A percentile compares a stretch with the other conserved stretches of the same genome.
Conservation (phyloP, 1,140 invertebrate genomes). For the Mylabris phalerata region DNA sequence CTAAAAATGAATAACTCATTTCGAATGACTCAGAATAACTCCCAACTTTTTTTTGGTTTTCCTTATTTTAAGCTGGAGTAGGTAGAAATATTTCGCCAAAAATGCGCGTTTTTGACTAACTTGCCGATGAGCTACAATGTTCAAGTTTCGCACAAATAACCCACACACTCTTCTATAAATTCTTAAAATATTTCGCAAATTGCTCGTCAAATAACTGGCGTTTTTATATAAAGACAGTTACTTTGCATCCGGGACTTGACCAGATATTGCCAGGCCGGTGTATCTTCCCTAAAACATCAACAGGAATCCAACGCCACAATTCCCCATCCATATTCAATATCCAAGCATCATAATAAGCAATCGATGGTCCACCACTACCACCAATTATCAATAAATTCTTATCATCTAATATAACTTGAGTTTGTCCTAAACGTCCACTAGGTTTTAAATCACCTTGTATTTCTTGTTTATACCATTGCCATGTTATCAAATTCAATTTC, state of each 20-base stretch:
- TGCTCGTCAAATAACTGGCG: too few relatives aligned
- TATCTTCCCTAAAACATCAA: slow-evolving; percentile 67
- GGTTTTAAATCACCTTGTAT: slow-evolving; percentile 60
- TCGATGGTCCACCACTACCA: slow-evolving; percentile 51
- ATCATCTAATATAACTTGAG: slow-evolving; percentile 66
- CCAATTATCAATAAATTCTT: slow-evolving; percentile 68
- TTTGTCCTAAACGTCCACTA: slow-evolving; percentile 80
- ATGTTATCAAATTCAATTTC: slow-evolving; percentile 74
- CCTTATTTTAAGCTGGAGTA: too few relatives aligned
- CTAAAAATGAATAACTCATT: too few relatives aligned
- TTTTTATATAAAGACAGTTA: slow-evolving; percentile 33
- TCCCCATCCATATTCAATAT: slow-evolving; percentile 55
- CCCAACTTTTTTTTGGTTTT: too few relatives aligned
- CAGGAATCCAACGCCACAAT: slow-evolving; percentile 74
- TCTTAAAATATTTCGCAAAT: too few relatives aligned
- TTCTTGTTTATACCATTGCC: slow-evolving; percentile 69
- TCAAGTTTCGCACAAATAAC: too few relatives aligned
- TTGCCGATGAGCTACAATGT: too few relatives aligned
- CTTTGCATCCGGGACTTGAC: slow-evolving; percentile 87
- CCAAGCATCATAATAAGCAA: slow-evolving; percentile 58
- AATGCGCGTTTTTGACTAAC: too few relatives aligned
- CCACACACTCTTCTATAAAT: too few relatives aligned
- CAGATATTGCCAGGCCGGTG: slow-evolving; percentile 79
- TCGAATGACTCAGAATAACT: too few relatives aligned
- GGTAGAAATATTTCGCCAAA: too few relatives aligned